Conservation (phyloP, 2,888 invertebrate genomes). For the Cephalotes varians region DNA sequence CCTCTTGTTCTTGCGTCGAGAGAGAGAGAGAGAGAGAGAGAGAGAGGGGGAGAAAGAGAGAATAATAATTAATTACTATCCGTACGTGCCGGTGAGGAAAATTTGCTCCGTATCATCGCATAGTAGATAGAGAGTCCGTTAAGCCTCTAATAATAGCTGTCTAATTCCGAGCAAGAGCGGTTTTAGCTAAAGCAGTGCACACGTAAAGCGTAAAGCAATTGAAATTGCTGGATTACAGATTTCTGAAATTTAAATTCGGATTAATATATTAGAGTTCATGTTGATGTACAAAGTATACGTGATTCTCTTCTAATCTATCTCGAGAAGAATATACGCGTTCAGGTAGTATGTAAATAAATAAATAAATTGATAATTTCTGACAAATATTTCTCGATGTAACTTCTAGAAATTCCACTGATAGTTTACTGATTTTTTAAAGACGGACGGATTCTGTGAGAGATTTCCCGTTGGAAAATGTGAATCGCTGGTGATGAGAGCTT, state of each 20-base stretch:
- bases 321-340: neutral
- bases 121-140: neutral
- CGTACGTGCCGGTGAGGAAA: constrained; percentile 27
- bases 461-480: neutral
- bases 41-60: neutral
- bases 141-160: constrained; percentile 37
- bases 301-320: neutral
- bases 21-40: neutral
- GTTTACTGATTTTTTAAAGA: neutral
- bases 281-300: neutral
- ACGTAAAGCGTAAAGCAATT: neutral
- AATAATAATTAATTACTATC: constrained; percentile 46
- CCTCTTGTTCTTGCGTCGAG: neutral
- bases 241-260: constrained; percentile 4
- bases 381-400: neutral
- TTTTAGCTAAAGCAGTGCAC: neutral
- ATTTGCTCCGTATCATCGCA: neutral
- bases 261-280: neutral
- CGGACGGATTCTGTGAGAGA: neutral
- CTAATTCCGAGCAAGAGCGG: constrained; percentile 22
- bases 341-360: neutral
- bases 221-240: constrained; percentile 18
- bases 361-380: neutral
- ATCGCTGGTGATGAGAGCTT: neutral
- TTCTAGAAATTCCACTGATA: neutral